Conservation (phyloP, 2,797 vertebrate genomes). For the Chaenodraco wilsoni region DNA sequence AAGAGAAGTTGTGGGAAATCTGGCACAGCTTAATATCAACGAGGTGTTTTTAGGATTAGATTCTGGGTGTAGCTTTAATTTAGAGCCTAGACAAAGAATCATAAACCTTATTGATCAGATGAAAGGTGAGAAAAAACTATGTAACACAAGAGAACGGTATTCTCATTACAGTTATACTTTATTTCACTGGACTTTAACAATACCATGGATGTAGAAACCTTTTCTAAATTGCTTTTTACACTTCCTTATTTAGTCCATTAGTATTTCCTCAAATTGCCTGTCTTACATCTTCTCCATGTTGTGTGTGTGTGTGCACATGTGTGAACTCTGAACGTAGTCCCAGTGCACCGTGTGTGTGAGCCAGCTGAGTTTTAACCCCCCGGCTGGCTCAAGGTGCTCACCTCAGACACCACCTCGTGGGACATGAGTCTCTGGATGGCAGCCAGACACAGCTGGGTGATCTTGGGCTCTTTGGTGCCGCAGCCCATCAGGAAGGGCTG, state of each 20-base stretch:
- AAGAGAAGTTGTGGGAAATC: not conserved
- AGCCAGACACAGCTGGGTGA: constrained; percentile 96
- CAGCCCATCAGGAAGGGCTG: constrained; percentile 99
- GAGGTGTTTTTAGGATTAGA: not conserved
- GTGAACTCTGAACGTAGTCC: not conserved
- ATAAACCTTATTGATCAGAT: too few relatives aligned
- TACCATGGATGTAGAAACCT: too few relatives aligned
- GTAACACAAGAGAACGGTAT: too few relatives aligned
- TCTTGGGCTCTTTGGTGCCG: constrained; percentile 99
- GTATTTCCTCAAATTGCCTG: not conserved
- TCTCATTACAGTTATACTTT: too few relatives aligned
- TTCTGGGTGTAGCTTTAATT: not conserved
- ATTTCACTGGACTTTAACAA: too few relatives aligned
- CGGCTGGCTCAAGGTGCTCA: constrained; percentile 66
- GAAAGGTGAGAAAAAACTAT: too few relatives aligned
- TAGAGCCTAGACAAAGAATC: not conserved
- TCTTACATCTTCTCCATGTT: not conserved
- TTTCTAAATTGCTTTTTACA: not conserved
- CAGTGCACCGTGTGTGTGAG: not conserved
- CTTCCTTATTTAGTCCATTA: not conserved
- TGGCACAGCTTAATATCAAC: not conserved
- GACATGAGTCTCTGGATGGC: constrained; percentile 99
- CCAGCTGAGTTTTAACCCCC: not conserved
- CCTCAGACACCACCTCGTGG: constrained; percentile 99
- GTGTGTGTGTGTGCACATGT: not conserved